Base-by-base conservation (phyloP, 2,888 invertebrate genomes). In the Hirtodrosophila confusa region DNA sequence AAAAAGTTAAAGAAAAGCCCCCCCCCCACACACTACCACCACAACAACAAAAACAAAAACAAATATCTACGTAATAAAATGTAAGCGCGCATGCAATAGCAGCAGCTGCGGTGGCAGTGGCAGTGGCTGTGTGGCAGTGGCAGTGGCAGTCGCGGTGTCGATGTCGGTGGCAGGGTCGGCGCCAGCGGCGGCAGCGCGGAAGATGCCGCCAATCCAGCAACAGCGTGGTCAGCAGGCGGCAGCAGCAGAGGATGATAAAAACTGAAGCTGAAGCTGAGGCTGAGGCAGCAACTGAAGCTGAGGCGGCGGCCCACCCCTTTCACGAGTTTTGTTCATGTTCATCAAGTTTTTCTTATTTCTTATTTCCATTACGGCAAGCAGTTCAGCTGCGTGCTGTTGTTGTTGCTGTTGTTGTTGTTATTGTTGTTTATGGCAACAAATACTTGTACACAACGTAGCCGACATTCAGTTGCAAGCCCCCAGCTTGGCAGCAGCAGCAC, bases 11-110 rank as follows among this genome's bases (percentile, higher is more conserved):
- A 82, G 80, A 89, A 87, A 75, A 72, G 75, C 69, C 17, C 35
- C 53, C 17, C 29, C 41, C 0, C 40, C 57, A 9, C 48, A 2
- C 17, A 17, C 1, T 2, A 17, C n/a, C 11, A 3, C 27, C 24
- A 33, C 8, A 65, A 55, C 61, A 50, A 41, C 41, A 45, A 41
- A 60, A 45, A 48, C 61, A 51, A 44, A 33, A 86, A 86, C 86
- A 89, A 87, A 88, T 87, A 86, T 82, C 83, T 86, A 62, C 69
- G 86, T 82, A 88, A 89, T 89, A 88, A 88, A 89, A 89, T 78
- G 89, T 78, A 83, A 80, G 88, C 87, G 77, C 77, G 87, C 86
- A 84, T 78, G 73, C 71, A 73, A 83, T 76, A 78, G 75, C 70
- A 69, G 57, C 62, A 36, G 50, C 68, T 51, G 69, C 60, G 54